Conservation (phyloP, 1,140 invertebrate genomes). For the roundworm (Caenorhabditis elegans) region WBcel235 BX284604.4:13265001-13265500, state of each 20-base stretch:
- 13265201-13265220: too few species aligned
- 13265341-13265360: constrained; percentile 99
- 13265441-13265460: constrained; percentile 97
- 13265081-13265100: too few species aligned
- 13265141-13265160: too few species aligned
- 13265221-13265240: constrained; percentile 69
- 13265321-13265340: constrained; percentile 93
- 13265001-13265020: too few species aligned
- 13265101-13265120: too few species aligned
- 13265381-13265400: constrained; percentile 86
- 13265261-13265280: constrained; percentile 78
- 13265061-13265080: too few species aligned
- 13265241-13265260: constrained; percentile 85
- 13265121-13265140: too few species aligned
- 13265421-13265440: constrained; percentile 89
- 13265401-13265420: constrained; percentile 93
- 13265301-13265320: constrained; percentile 69
- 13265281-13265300: constrained; percentile 81
- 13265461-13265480: constrained; percentile 96
- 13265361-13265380: constrained; percentile 83
- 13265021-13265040: too few species aligned
- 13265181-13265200: too few species aligned
- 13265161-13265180: too few species aligned
- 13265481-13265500: constrained; percentile 85
- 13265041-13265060: too few species aligned